Percentiles rank a stretch among this genome's conserved stretches.
These are phyloP conservation scores for Nebria brevicollis DNA, from an alignment of 2,888 invertebrate genomes.

Conservation along the genomic window DNA sequence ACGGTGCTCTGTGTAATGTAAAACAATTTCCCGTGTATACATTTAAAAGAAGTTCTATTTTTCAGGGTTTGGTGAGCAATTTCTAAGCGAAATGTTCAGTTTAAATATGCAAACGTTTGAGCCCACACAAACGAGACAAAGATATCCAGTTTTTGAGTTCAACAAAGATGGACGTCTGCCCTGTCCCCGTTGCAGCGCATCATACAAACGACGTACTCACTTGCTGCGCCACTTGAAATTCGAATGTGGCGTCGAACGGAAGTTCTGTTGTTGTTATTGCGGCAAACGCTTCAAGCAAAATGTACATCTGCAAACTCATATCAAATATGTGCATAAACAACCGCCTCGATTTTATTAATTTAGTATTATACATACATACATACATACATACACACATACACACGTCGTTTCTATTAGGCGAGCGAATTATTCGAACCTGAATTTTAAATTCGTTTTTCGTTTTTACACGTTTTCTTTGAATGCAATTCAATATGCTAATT, in stretches of 20 bases:
- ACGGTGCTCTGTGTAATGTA: neutral
- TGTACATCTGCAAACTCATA: conserved; percentile 42
- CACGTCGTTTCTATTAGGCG: too few relatives aligned
- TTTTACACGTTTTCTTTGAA: too few relatives aligned
- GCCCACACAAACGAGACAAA: conserved; percentile 3
- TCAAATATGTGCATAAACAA: conserved; percentile 35
- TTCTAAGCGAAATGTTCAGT: conserved; percentile 29
- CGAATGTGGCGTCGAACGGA: conserved; percentile 56
- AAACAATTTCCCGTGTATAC: neutral
- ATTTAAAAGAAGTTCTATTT: conserved; percentile 20
- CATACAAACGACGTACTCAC: conserved; percentile 57
- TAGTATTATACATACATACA: neutral
- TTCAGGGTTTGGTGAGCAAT: conserved; percentile 28
- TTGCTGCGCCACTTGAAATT: conserved; percentile 57
- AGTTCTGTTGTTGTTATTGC: conserved; percentile 42
- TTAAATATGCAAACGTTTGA: conserved; percentile 19
- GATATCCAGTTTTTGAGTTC: conserved; percentile 51
- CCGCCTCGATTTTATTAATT: neutral
- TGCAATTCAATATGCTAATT: neutral
- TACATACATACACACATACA: too few relatives aligned
- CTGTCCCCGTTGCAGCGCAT: conserved; percentile 53
- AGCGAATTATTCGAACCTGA: neutral
- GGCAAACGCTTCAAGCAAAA: conserved; percentile 48
- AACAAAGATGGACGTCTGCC: conserved; percentile 54
- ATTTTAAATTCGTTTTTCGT: too few relatives aligned